phyloP scores from a whole-genome alignment of 2,888 invertebrate species.

The Eristalis arbustorum region DNA sequence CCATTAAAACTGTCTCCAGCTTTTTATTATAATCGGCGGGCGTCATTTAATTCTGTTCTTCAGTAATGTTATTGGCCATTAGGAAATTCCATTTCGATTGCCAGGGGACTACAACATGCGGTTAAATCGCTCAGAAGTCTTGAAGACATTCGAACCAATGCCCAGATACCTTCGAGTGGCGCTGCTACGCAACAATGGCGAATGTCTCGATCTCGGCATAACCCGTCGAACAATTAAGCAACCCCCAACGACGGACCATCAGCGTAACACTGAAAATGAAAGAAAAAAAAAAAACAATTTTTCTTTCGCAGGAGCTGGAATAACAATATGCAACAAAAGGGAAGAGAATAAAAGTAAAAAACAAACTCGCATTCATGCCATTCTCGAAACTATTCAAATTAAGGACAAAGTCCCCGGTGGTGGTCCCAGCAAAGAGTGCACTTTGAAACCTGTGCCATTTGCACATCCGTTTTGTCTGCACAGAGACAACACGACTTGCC shows the following conservation, averaged over 20 bases:
- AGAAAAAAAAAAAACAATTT: neutral
- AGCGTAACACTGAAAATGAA: neutral
- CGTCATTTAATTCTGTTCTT: conserved; percentile 50
- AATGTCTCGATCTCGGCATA: neutral
- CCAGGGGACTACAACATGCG: conserved; percentile 51
- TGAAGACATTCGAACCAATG: conserved; percentile 34
- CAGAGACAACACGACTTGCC: neutral
- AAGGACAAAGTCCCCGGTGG: neutral
- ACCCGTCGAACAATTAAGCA: neutral
- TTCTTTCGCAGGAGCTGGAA: neutral
- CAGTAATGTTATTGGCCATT: conserved; percentile 26
- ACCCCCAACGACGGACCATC: neutral
- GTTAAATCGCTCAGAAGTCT: conserved; percentile 62
- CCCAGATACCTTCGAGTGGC: neutral
- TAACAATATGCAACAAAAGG: neutral
- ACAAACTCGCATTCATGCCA: neutral
- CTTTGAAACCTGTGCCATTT: neutral
- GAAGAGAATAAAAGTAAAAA: neutral
- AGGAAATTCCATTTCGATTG: conserved; percentile 43
- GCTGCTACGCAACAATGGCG: neutral
- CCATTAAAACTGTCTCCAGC: neutral
- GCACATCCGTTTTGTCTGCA: neutral
- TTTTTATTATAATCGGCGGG: neutral
- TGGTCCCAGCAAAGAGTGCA: neutral
- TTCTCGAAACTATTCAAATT: neutral